Percentiles rank a stretch among this genome's conserved stretches.
Conservation (phyloP, 2,113 vertebrate genomes). For the Protomyctophum bolini region DNA sequence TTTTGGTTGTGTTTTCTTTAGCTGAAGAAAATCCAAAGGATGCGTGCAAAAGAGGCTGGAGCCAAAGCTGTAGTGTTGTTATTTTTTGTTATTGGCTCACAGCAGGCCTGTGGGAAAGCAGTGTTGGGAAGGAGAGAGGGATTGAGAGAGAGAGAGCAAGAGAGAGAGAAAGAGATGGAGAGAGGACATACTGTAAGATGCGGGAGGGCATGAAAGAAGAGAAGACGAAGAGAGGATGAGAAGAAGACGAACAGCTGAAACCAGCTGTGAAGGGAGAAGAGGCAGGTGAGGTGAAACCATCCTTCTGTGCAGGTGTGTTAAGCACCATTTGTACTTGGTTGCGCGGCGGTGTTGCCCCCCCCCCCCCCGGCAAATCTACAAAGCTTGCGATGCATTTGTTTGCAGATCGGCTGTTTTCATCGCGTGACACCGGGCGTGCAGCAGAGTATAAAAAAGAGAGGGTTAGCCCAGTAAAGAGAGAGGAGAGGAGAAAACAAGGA, state of each 20-base stretch:
- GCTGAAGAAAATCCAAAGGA: too few species aligned
- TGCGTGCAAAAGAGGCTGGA: constrained; percentile 7
- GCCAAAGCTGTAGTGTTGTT: constrained; percentile 31
- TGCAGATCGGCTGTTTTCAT: too few species aligned
- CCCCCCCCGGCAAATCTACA: too few species aligned
- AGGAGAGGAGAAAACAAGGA: background rate
- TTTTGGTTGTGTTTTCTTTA: too few species aligned
- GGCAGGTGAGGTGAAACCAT: background rate
- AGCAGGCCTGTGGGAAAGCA: constrained; percentile 19
- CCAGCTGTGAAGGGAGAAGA: background rate
- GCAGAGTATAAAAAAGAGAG: too few species aligned
- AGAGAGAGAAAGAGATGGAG: background rate
- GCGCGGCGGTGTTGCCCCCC: too few species aligned
- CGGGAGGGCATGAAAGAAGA: constrained; percentile 2
- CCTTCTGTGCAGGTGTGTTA: background rate
- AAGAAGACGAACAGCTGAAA: constrained; percentile 2
- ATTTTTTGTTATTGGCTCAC: constrained; percentile 20
- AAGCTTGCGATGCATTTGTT: too few species aligned
- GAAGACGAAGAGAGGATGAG: background rate
- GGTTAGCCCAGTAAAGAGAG: too few species aligned
- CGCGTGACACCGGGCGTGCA: too few species aligned
- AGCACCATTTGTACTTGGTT: too few species aligned
- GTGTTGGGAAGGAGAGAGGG: constrained; percentile 10
- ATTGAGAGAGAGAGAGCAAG: background rate
- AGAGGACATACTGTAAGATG: background rate